Conservation (phyloP, 1,140 invertebrate species). For the Leptinotarsa undecemlineata region DNA sequence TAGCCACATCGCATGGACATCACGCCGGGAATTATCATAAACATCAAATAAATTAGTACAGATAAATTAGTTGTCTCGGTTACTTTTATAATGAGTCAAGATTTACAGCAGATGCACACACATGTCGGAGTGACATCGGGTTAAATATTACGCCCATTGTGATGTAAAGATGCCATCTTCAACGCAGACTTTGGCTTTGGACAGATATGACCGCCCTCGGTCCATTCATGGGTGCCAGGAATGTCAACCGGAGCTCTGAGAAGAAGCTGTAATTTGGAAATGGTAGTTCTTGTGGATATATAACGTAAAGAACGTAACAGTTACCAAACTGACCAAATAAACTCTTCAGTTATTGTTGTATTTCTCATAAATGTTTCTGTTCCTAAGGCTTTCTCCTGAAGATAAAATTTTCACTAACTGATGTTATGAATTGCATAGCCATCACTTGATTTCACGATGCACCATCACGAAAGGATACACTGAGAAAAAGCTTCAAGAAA, state of each 20-base stretch:
- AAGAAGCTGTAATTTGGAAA: no score
- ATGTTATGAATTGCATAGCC: no score
- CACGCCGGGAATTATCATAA: conserved; percentile 49
- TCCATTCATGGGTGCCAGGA: conserved; percentile 1
- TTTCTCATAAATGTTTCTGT: no score
- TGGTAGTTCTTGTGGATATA: no score
- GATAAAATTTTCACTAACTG: no score
- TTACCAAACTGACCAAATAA: no score
- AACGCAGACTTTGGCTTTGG: background rate
- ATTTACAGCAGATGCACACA: conserved; percentile 46
- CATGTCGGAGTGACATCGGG: conserved; percentile 45
- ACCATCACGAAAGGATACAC: no score
- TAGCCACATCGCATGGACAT: conserved; percentile 38
- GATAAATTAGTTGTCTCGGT: conserved; percentile 49
- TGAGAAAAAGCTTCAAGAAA: no score
- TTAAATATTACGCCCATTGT: conserved; percentile 47
- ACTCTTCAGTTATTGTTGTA: no score
- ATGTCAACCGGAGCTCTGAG: background rate
- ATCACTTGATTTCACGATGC: no score
- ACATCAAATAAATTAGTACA: conserved; percentile 50
- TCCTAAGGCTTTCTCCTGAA: no score
- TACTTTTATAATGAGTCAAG: conserved; percentile 44
- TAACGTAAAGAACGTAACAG: no score
- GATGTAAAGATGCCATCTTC: conserved; percentile 48
- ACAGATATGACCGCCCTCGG: conserved; percentile 1